phyloP scores from a whole-genome alignment of 1,140 invertebrate genomes.

The Danaus plexippus region DNA sequence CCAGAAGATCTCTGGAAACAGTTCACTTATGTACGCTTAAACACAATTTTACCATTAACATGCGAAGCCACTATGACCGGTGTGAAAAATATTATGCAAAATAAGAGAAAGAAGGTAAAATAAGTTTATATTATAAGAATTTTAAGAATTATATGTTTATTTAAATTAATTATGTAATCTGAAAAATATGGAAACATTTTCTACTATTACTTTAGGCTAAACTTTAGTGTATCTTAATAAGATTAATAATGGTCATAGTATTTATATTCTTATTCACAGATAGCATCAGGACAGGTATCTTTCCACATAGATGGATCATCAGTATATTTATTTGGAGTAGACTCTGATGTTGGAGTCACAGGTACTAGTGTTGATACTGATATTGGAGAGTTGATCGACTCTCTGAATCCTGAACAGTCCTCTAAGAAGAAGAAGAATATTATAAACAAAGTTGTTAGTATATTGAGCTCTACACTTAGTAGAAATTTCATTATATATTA shows the following conservation, averaged over 20 bases:
- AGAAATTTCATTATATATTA: too few relatives aligned
- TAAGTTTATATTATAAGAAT: conserved; percentile 7
- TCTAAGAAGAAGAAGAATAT: conserved; percentile 67
- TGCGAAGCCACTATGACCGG: conserved; percentile 71
- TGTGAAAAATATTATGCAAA: conserved; percentile 72
- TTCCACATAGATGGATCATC: conserved; percentile 75
- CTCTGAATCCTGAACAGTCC: conserved; percentile 52
- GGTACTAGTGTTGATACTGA: conserved; percentile 69
- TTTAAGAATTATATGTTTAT: too few relatives aligned
- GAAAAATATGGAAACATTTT: too few relatives aligned
- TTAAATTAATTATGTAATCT: too few relatives aligned
- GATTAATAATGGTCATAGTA: neutral
- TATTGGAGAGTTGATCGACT: conserved; percentile 73
- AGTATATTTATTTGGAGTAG: conserved; percentile 74
- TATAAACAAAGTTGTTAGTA: conserved; percentile 54
- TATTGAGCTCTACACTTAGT: conserved; percentile 6
- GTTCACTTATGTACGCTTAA: conserved; percentile 76
- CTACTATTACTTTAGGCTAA: neutral
- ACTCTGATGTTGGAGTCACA: conserved; percentile 68
- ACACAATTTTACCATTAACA: conserved; percentile 71
- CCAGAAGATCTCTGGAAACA: conserved; percentile 76
- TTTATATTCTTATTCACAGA: conserved; percentile 48
- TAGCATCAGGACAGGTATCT: conserved; percentile 76
- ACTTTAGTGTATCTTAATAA: conserved; percentile 7
- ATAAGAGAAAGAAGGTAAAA: conserved; percentile 72